Evolutionary conservation across 1,140 invertebrate species (phyloP), one percentile per base, ranked within the genome.

Genomic region (Atta texana): DNA sequence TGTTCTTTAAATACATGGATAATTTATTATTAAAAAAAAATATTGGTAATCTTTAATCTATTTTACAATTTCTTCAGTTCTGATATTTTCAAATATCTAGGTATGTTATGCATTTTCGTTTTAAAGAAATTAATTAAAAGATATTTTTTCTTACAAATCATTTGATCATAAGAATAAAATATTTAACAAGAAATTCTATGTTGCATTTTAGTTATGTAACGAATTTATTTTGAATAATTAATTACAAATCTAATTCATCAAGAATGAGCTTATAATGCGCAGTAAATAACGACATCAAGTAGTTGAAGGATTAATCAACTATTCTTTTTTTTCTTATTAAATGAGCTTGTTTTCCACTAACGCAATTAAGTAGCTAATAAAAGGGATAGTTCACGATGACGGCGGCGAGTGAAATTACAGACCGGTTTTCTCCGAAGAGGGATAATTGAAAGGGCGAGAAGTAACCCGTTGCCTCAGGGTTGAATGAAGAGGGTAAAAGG

Each of bases 401-500:
- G 39, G 55, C 80, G 74, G 69, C 63, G 85, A 87, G 66, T 87
- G 85, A 87, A 87, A 87, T 87, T 87, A 82, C 85, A 87, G 78
- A 71, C 85, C 63, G 39, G 77, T 81, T 66, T 69, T 63, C 49
- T 57, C 34, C 77, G 44, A 49, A 72, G 31, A 63, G 44, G n/a
- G 55, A 28, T 87, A 82, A 87, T 82, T 82, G 77, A 82, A 68
- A 63, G 66, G 77, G 85, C 81, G 63, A 86, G 61, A 81, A 44
- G 34, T 24, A 61, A 61, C 57, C 39, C 64, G 55, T 80, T 68
- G 66, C 75, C 61, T 49, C 49, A 24, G 77, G 78, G 77, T 53
- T 87, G 85, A 87, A 84, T 84, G 77, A 71, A 80, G 34, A 87
- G 77, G 77, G 77, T 84, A 64, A 51, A 72, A 64, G 57, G n/a